Conservation (phyloP, 2,113 vertebrate genomes). For the Urocynchramus pylzowi region DNA sequence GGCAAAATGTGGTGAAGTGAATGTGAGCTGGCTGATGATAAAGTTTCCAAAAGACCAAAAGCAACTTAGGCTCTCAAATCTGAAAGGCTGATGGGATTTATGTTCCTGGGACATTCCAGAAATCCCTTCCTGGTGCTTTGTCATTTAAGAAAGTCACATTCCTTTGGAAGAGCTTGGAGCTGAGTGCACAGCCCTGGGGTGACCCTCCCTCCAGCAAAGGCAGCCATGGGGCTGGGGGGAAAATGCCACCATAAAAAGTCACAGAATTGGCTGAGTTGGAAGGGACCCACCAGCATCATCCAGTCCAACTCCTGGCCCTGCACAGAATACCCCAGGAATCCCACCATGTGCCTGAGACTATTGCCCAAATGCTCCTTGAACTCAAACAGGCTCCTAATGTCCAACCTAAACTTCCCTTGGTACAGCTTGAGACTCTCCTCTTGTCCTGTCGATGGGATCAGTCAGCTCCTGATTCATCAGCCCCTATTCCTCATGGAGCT, state of each 20-base stretch:
- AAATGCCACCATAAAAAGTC: background rate
- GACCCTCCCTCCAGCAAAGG: background rate
- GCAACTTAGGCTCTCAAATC: background rate
- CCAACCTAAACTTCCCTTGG: background rate
- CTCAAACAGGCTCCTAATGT: background rate
- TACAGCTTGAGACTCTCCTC: background rate
- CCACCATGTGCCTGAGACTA: background rate
- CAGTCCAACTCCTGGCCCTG: background rate
- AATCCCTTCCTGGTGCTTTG: background rate
- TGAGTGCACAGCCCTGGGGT: background rate
- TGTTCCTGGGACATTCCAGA: background rate
- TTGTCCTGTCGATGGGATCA: rapidly evolving
- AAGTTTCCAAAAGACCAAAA: background rate
- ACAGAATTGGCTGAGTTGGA: background rate
- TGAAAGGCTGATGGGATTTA: background rate
- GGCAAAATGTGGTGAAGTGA: background rate
- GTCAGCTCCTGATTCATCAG: rapidly evolving
- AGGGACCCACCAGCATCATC: background rate
- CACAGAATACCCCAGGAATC: background rate
- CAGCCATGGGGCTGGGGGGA: background rate
- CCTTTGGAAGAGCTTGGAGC: background rate
- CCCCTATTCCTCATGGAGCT: background rate
- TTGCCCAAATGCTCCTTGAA: background rate
- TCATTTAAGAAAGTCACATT: background rate
- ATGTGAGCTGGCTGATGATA: background rate